Evolutionary conservation across 2,888 invertebrate genomes (phyloP), one percentile per base, ranked within the genome.

Genomic region (Ichneumon xanthorius): DNA sequence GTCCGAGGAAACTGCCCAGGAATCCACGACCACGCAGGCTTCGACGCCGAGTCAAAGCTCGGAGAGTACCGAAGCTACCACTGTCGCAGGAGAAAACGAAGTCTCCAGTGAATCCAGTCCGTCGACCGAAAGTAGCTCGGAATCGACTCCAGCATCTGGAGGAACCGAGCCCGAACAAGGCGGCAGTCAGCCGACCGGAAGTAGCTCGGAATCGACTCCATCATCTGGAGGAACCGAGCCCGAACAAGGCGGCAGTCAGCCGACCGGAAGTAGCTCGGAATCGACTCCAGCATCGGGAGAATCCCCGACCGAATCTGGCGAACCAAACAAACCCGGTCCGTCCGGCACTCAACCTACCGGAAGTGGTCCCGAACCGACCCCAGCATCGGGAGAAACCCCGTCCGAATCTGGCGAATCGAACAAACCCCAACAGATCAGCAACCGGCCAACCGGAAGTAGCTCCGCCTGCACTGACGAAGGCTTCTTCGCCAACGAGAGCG

Each of bases 401-500:
- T 19, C 53, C 37, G 67, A 76, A 53, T 22, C 53, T 22, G n/a
- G 37, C 6, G 16, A 65, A 58, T 53, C 81, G 11, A 37, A 14
- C 5, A 63, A 72, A 19, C 81, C 85, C 0, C 33, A 53, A 30
- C 77, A 68, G 45, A 50, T 22, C 45, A 58, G 58, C 53, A 73
- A 65, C 22, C 79, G 26, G 2, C 11, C 75, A 22, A 65, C 61
- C 45, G 80, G 67, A 55, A 26, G 71, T 22, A 78, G 45, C 55
- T 65, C 81, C 5, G 50, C 76, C 73, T 97, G 97, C 91, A 94
- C 93, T n/a, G 92, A 94, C 87, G 96, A 97, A 92, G 97, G 97
- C 71, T 97, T 97, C 92, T 95, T 96, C 90, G 95, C 96, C 16
- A 96, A 97, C 93, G 94, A 95, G 55, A 94, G 94, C 65, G 95